Evolutionary conservation across 2,888 invertebrate species (phyloP).

Genomic region (Cryptophagus acutangulus): DNA sequence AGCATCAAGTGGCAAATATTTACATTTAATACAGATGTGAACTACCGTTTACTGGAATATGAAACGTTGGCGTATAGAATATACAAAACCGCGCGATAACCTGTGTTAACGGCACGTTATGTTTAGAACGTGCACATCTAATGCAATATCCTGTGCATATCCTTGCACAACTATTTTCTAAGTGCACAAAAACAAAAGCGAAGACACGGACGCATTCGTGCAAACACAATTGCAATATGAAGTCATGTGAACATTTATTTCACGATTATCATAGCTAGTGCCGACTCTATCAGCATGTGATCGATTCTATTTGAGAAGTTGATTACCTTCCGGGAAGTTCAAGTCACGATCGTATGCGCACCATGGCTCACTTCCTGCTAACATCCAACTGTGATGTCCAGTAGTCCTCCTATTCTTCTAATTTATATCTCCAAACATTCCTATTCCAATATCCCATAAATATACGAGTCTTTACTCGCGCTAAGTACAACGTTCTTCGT

Average conservation of each 20-base stretch:
- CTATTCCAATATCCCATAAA: too few relatives aligned
- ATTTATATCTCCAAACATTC: too few relatives aligned
- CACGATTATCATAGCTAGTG: slow-evolving; percentile 15
- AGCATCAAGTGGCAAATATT: too few relatives aligned
- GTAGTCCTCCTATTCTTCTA: too few relatives aligned
- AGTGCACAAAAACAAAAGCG: slow-evolving; percentile 10
- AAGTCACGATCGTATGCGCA: slow-evolving; percentile 27
- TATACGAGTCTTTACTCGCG: too few relatives aligned
- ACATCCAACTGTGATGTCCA: too few relatives aligned
- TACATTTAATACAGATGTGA: slow-evolving; percentile 1
- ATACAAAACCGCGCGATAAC: neutral
- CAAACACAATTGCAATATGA: slow-evolving; percentile 18
- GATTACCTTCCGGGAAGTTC: slow-evolving; percentile 28
- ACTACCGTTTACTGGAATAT: neutral
- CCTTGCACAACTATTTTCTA: neutral
- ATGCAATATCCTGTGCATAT: slow-evolving; percentile 1
- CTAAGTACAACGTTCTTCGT: too few relatives aligned
- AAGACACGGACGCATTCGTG: slow-evolving; percentile 16
- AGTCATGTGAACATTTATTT: slow-evolving; percentile 19
- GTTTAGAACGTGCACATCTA: neutral
- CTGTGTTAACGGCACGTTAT: slow-evolving; percentile 1
- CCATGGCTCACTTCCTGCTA: slow-evolving; percentile 26
- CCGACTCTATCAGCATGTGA: slow-evolving; percentile 18
- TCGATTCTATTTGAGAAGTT: slow-evolving; percentile 21
- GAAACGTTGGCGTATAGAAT: neutral